Evolutionary conservation across 2,113 vertebrate species (phyloP).

Genomic region (Callopanchax toddi): DNA sequence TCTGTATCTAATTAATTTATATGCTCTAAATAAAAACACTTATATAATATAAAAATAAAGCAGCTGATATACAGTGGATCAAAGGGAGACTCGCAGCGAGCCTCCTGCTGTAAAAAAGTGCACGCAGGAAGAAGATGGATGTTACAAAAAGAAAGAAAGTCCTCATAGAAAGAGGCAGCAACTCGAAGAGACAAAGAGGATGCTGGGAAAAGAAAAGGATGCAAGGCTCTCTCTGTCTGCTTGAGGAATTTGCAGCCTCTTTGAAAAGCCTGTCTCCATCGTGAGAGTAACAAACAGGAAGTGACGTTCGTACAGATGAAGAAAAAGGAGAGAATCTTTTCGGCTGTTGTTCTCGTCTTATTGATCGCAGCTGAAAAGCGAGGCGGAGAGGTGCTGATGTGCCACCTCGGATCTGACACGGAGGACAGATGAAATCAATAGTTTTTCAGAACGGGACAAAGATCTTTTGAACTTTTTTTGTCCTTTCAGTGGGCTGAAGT

Average conservation of each 20-base stretch:
- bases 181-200: slow-evolving; percentile 27
- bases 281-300: slow-evolving; percentile 46
- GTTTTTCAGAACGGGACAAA: slow-evolving; percentile 27
- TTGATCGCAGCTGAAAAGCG: slow-evolving; percentile 34
- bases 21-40: slow-evolving; percentile 58
- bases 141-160: slow-evolving; percentile 9
- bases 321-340: slow-evolving; percentile 16
- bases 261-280: slow-evolving; percentile 13
- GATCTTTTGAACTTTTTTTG: slow-evolving; percentile 7
- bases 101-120: slow-evolving; percentile 2
- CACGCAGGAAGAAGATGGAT: slow-evolving; percentile 13
- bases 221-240: slow-evolving; percentile 5
- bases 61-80: slow-evolving; percentile 41
- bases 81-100: slow-evolving; percentile 7
- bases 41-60: slow-evolving; percentile 39
- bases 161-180: slow-evolving; percentile 1
- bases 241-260: slow-evolving; percentile 34
- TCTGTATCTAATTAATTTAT: slow-evolving; percentile 68
- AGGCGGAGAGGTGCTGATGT: slow-evolving; percentile 38
- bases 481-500: slow-evolving; percentile 6
- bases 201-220: slow-evolving; percentile 15
- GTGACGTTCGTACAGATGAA: slow-evolving; percentile 36
- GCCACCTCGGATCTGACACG: slow-evolving; percentile 27
- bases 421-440: slow-evolving; percentile 9
- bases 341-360: slow-evolving; percentile 19